Conservation (phyloP, 2,888 invertebrate species). For the Dendrolimus houi region DNA sequence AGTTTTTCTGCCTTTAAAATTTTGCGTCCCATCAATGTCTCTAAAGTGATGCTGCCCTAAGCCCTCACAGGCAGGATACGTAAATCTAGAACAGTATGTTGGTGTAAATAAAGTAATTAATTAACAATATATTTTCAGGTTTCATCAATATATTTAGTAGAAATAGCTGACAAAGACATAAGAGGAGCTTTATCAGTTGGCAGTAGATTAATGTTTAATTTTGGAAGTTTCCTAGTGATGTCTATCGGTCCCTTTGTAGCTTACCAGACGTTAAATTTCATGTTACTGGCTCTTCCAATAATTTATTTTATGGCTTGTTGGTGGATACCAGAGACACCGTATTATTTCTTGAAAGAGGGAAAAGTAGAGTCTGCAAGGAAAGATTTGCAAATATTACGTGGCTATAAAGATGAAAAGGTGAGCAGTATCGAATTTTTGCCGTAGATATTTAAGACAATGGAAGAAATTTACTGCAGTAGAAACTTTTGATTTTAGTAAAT, state of each 20-base stretch:
- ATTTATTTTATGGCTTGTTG: slow-evolving; percentile 60
- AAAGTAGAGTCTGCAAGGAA: slow-evolving; percentile 54
- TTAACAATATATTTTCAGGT: slow-evolving; percentile 33
- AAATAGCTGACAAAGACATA: slow-evolving; percentile 60
- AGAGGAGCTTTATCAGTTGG: slow-evolving; percentile 43
- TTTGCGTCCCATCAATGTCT: no score
- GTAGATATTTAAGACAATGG: background rate
- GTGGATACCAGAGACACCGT: slow-evolving; percentile 78
- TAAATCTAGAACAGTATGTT: no score
- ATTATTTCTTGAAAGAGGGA: slow-evolving; percentile 70
- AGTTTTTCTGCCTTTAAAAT: no score
- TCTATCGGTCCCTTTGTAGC: slow-evolving; percentile 50
- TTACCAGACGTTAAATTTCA: slow-evolving; percentile 48
- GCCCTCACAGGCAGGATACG: no score
- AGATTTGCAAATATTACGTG: slow-evolving; percentile 49
- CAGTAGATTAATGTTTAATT: slow-evolving; percentile 42
- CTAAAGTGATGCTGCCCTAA: no score
- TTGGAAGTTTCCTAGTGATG: slow-evolving; percentile 55
- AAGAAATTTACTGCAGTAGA: no score
- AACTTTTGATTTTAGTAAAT: no score
- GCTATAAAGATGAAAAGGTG: slow-evolving; percentile 39
- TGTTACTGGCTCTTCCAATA: slow-evolving; percentile 54
- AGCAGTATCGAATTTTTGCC: slow-evolving; percentile 3
- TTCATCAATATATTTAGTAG: slow-evolving; percentile 51
- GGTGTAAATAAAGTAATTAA: no score